Conservation (phyloP, 2,797 vertebrate genomes). For the Hoplostethus atlanticus region DNA sequence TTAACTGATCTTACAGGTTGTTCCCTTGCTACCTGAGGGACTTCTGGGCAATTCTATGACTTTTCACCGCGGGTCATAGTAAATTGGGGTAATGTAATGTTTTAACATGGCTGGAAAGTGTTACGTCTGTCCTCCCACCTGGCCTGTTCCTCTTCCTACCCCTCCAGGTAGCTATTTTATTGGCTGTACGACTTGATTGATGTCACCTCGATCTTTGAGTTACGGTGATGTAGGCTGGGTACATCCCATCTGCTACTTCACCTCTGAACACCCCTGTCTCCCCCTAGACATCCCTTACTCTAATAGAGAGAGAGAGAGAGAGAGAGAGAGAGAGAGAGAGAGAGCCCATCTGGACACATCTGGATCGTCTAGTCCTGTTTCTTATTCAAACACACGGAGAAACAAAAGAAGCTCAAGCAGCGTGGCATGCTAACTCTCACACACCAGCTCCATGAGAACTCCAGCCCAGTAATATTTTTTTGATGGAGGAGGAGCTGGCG, state of each 20-base stretch:
- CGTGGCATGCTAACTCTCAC: conserved; percentile 23
- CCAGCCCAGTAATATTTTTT: conserved; percentile 43
- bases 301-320: not conserved
- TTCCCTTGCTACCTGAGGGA: not conserved
- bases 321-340: not conserved
- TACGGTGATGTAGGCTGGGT: conserved; percentile 1
- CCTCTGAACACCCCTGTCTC: not conserved
- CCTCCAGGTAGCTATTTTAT: conserved; percentile 36
- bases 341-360: conserved; percentile 11
- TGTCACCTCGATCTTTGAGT: conserved; percentile 27
- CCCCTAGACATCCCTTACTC: not conserved
- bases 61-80: conserved; percentile 21
- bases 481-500: conserved; percentile 45
- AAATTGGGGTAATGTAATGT: conserved; percentile 27
- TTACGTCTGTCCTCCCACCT: conserved; percentile 26
- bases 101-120: conserved; percentile 40
- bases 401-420: not conserved
- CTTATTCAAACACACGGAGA: conserved; percentile 16
- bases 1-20: not conserved
- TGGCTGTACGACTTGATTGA: conserved; percentile 44
- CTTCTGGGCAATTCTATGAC: conserved; percentile 30
- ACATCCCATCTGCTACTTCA: conserved; percentile 16
- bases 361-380: conserved; percentile 21
- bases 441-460: conserved; percentile 41
- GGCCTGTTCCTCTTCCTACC: conserved; percentile 4